phyloP scores from a whole-genome alignment of 2,113 vertebrate genomes.

The Vulpes ferrilata region DNA sequence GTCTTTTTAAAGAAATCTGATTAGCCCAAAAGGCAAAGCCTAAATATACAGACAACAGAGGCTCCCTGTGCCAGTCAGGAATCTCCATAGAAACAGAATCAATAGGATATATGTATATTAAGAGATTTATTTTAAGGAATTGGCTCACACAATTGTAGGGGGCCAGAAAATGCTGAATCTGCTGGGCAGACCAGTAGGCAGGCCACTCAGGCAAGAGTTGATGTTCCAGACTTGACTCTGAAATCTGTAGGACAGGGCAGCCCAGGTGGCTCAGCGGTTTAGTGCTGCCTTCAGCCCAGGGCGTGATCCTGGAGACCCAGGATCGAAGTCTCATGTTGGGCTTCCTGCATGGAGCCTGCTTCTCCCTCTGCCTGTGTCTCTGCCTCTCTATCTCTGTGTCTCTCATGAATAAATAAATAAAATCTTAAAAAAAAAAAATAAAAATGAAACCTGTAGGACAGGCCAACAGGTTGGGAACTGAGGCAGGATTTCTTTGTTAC shows the following conservation, averaged over 20 bases:
- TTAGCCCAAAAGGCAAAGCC: background rate
- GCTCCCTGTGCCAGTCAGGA: background rate
- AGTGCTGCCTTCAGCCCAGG: too few relatives aligned
- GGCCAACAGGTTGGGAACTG: background rate
- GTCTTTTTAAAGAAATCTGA: background rate
- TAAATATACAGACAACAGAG: background rate
- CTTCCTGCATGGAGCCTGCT: too few relatives aligned
- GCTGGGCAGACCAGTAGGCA: background rate
- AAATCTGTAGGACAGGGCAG: background rate
- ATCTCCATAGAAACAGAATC: conserved; percentile 41
- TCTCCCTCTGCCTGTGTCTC: too few relatives aligned
- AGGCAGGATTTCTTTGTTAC: background rate
- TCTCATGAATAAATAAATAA: too few relatives aligned
- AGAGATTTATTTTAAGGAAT: conserved; percentile 46
- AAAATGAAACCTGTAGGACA: background rate
- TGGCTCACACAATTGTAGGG: background rate
- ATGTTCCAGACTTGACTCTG: background rate
- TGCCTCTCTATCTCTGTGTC: too few relatives aligned
- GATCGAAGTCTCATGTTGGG: too few relatives aligned
- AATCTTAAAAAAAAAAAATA: too few relatives aligned
- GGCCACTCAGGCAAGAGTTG: background rate
- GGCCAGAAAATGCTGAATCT: background rate
- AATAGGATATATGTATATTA: background rate
- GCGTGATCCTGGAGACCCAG: too few relatives aligned
- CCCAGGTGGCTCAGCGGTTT: too few relatives aligned